A percentile compares a stretch with the other conserved stretches of the same genome.
Evolutionary conservation across 1,140 invertebrate species (phyloP).

Genomic region (Phymorhynchus buccinoides): DNA sequence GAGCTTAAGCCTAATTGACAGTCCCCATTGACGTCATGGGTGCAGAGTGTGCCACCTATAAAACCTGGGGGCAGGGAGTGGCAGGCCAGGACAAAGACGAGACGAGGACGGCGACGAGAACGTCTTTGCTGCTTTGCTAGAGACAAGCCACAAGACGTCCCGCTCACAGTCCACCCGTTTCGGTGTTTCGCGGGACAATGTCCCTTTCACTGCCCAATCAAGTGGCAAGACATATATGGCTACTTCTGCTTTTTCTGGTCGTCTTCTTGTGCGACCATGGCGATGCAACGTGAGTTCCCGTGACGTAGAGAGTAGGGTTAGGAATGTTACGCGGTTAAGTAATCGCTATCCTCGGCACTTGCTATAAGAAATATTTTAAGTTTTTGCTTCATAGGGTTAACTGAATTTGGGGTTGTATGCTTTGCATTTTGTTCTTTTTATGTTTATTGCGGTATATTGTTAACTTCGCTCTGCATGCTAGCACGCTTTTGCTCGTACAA

Average conservation of each 20-base stretch:
- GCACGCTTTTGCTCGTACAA: too few relatives aligned
- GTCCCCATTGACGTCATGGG: neutral
- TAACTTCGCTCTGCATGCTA: too few relatives aligned
- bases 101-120: neutral
- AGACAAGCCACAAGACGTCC: neutral
- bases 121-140: neutral
- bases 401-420: too few relatives aligned
- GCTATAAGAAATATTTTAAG: too few relatives aligned
- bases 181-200: constrained; percentile 26
- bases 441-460: too few relatives aligned
- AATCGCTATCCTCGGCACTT: too few relatives aligned
- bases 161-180: neutral
- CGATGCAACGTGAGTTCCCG: neutral
- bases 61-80: neutral
- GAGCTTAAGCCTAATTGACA: neutral
- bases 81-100: neutral
- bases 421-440: too few relatives aligned
- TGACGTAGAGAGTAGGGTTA: neutral
- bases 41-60: neutral
- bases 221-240: constrained; percentile 26
- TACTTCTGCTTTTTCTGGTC: neutral
- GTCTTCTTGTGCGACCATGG: neutral
- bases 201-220: constrained; percentile 1
- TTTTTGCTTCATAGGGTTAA: too few relatives aligned
- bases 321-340: too few relatives aligned